Conservation (phyloP, 2,113 vertebrate species). For the Perccottus glenii region DNA sequence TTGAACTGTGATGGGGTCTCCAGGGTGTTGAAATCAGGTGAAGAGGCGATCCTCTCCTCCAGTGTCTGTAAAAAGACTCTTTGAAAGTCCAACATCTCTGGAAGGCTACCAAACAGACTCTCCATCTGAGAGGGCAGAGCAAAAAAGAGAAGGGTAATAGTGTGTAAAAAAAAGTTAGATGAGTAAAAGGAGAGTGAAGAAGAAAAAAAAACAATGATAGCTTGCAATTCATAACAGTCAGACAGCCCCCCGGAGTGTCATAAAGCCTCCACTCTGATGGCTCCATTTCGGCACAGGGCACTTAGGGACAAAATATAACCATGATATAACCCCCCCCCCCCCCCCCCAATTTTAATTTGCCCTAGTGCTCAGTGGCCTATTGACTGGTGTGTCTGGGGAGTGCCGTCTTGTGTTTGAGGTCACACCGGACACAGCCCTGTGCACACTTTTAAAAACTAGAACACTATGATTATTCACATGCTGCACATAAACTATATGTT, state of each 20-base stretch:
- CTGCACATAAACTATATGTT: conserved; percentile 18
- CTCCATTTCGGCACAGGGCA: conserved; percentile 56
- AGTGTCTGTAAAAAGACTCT: conserved; percentile 96
- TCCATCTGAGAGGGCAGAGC: conserved; percentile 85
- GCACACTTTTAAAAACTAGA: conserved; percentile 13
- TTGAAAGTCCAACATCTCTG: conserved; percentile 97
- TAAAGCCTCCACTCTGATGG: conserved; percentile 50
- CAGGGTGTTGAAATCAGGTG: conserved; percentile 88
- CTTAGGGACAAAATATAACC: conserved; percentile 36
- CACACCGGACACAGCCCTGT: conserved; percentile 18
- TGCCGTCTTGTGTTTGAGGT: conserved; percentile 50
- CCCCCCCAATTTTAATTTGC: conserved; percentile 76
- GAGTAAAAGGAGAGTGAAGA: not conserved
- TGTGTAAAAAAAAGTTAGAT: not conserved
- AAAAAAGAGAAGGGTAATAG: not conserved
- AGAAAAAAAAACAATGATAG: conserved; percentile 15
- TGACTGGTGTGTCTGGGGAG: conserved; percentile 51
- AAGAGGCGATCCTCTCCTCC: conserved; percentile 90
- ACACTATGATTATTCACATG: conserved; percentile 34
- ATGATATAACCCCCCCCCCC: no score
- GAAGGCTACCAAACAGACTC: conserved; percentile 95
- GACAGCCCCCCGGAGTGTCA: conserved; percentile 32
- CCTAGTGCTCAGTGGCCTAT: conserved; percentile 53
- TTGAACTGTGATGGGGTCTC: conserved; percentile 94
- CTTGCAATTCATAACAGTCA: conserved; percentile 58